phyloP scores from a whole-genome alignment of 2,797 vertebrate genomes.

The Sphenopsis melanotis region DNA sequence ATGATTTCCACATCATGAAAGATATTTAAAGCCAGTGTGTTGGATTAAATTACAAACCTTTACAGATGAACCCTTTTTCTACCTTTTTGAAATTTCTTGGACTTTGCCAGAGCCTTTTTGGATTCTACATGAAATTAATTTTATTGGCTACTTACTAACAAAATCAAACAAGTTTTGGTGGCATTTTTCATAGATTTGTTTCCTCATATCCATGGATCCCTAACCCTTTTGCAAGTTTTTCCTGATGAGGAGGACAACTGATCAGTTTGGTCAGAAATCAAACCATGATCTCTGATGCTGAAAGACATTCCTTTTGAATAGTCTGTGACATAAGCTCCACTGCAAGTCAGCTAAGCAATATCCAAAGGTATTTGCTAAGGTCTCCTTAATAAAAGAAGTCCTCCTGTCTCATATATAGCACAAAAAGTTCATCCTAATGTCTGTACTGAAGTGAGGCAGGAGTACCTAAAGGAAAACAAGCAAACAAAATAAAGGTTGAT shows the following conservation, averaged over 20 bases:
- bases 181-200: background rate
- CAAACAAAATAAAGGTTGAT: background rate
- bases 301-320: background rate
- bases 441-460: background rate
- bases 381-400: background rate
- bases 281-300: background rate
- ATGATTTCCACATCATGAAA: background rate
- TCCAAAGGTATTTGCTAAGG: background rate
- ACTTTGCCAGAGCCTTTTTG: background rate
- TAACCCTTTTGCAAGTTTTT: background rate
- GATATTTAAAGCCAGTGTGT: background rate
- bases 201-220: background rate
- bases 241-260: background rate
- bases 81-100: background rate
- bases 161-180: background rate
- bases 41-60: background rate
- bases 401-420: background rate
- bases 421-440: background rate
- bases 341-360: background rate
- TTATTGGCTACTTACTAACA: background rate
- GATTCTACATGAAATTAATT: background rate
- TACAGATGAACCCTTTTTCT: background rate
- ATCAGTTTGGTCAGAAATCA: background rate
- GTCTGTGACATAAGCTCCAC: background rate
- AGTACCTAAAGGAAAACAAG: background rate